Evolutionary conservation across 92 coral and sea anemone genomes (phyloP), one percentile per base, ranked within the genome.

Genomic region (Epizoanthus rinbou): DNA sequence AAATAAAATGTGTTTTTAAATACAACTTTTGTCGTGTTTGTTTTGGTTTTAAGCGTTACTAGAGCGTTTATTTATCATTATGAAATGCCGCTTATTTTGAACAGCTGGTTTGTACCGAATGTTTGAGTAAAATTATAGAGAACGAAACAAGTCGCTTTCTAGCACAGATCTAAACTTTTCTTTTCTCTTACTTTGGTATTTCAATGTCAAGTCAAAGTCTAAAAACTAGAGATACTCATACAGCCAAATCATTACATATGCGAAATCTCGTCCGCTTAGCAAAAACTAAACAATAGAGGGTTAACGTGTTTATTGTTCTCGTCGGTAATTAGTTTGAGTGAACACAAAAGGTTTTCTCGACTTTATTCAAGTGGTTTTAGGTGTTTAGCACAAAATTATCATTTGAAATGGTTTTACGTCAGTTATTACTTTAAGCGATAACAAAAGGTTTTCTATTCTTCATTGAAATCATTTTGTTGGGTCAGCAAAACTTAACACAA

Each of bases 231-330:
- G n/a, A n/a, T n/a, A n/a, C n/a, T n/a, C n/a, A n/a, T n/a, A n/a
- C n/a, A n/a, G n/a, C n/a, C n/a, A 6, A 58, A 58, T 6, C 64
- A 58, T 58, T 58, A 58, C 64, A 58, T 58, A 58, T 58, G 23
- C 64, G 64, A 5, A 58, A 58, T 58, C 64, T 58, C 64, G 64
- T 58, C 64, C 64, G 64, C 64, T 58, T 6, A 58, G 64, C 64
- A 58, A 58, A 58, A 58, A 58, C 64, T 58, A 58, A 58, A 58
- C 64, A 58, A 58, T 1, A 58, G 64, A 7, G 64, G 64, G 64
- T 58, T 58, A 58, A 8, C 19, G 64, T 58, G 23, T 8, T 58
- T 58, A 58, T 58, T 58, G 64, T 58, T 58, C 64, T 58, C 64
- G 64, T 58, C 64, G 17, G 64, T 58, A 58, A 58, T 58, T 58